Evolutionary conservation across 2,888 invertebrate genomes (phyloP), one percentile per base, ranked within the genome.

Genomic region (Apodemia mormo): DNA sequence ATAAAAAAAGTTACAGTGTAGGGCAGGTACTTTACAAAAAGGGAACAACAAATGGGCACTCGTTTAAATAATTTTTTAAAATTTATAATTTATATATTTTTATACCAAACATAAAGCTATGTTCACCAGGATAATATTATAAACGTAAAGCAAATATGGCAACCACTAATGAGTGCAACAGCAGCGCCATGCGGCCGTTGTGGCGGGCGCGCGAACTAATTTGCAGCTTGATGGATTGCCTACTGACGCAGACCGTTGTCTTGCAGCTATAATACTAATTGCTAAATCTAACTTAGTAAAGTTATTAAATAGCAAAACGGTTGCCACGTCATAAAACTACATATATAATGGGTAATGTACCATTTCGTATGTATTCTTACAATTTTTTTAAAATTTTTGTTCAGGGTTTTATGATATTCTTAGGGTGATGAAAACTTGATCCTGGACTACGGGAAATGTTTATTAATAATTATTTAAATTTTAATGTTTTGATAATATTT

Each of bases 131-230:
- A n/a, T n/a, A n/a, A 81, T 78, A 78, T 77, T 82, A 86, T 81
- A 78, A 80, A 75, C 76, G 79, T 76, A 77, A 78, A 67, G 70
- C 73, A 68, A 66, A 77, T 78, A 78, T 74, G 81, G 81, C 80
- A 80, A 90, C 90, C 91, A 79, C 92, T 92, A 92, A 92, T 91
- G 92, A 92, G 88, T 79, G 86, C 88, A 85, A 85, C 90, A 87
- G 86, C 84, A 83, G 89, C 89, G 88, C 86, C 80, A 80, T 80
- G 86, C 82, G 87, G 87, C 82, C 76, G 81, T 76, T 85, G 92
- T 81, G 92, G 90, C 82, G 76, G 80, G 80, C 78, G 83, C 83
- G 85, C 82, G 87, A 89, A 91, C 91, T 89, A 92, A 90, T 92
- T 88, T 86, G 81, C 81, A 80, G 76, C 78, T 72, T 90, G 92